Percentiles rank a stretch among this genome's conserved stretches.
These are phyloP conservation scores for Crossocerus cetratus DNA, from an alignment of 2,888 invertebrate genomes.

Conservation along the genomic window DNA sequence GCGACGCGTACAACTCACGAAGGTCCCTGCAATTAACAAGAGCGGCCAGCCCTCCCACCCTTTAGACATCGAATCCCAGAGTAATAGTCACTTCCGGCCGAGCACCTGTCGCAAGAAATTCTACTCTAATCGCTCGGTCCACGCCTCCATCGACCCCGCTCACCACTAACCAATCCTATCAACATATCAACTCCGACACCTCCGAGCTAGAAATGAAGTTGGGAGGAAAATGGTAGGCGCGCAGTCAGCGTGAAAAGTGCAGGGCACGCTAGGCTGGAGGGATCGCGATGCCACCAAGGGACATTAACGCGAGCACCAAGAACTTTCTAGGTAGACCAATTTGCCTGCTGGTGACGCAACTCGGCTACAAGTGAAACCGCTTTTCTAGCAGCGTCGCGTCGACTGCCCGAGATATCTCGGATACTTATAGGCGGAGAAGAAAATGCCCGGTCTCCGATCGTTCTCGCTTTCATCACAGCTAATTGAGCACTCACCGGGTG, in stretches of 20 bases:
- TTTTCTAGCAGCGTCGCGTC: constrained; percentile 55
- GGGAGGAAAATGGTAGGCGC: not conserved
- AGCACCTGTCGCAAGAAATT: no score
- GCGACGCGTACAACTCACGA: constrained; percentile 86
- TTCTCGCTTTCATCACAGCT: not conserved
- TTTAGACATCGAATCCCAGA: constrained; percentile 30
- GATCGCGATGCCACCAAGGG: constrained; percentile 52
- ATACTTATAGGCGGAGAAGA: not conserved
- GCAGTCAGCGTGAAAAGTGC: constrained; percentile 31
- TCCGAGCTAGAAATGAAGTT: not conserved
- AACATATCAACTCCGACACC: no score
- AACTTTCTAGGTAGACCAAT: constrained; percentile 72
- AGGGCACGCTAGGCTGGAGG: constrained; percentile 62
- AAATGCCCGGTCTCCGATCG: not conserved
- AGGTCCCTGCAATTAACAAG: constrained; percentile 80
- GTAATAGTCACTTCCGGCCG: constrained; percentile 22
- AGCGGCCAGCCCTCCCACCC: constrained; percentile 47
- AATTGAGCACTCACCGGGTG: constrained; percentile 69
- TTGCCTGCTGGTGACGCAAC: constrained; percentile 66
- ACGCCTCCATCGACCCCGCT: no score
- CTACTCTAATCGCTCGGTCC: no score
- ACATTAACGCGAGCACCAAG: constrained; percentile 62
- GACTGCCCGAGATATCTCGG: constrained; percentile 7
- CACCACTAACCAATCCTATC: no score
- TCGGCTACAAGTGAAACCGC: constrained; percentile 68